Percentiles rank a stretch among this genome's conserved stretches.
These are phyloP conservation scores for Agrotis clavis DNA, from an alignment of 2,888 invertebrate species.

Conservation along the genomic window DNA sequence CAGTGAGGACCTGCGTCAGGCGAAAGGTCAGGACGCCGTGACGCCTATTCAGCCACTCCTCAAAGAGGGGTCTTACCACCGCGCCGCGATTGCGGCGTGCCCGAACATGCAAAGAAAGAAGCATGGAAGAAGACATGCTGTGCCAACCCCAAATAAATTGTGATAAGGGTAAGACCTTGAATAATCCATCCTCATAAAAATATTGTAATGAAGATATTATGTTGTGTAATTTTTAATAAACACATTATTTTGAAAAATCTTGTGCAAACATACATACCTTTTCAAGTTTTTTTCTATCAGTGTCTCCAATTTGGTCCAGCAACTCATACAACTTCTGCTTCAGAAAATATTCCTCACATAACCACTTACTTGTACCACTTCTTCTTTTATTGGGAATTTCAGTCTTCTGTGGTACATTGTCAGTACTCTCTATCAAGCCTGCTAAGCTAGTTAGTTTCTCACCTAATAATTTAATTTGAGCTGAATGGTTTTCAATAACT, in stretches of 20 bases:
- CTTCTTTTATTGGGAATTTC: constrained; percentile 67
- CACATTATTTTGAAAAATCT: neutral
- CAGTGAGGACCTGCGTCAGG: no score
- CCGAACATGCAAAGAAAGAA: no score
- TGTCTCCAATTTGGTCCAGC: constrained; percentile 84
- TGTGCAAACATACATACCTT: constrained; percentile 72
- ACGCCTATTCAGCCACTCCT: no score
- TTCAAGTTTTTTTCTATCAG: constrained; percentile 79
- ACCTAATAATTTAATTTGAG: constrained; percentile 81
- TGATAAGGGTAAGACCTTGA: no score
- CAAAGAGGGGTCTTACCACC: no score
- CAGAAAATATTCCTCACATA: constrained; percentile 87
- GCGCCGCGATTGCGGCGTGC: no score
- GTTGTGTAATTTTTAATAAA: no score
- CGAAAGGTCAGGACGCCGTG: no score
- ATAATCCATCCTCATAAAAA: neutral
- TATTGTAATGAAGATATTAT: neutral
- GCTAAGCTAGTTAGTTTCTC: constrained; percentile 80
- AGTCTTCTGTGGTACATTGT: constrained; percentile 64
- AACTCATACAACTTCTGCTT: constrained; percentile 82
- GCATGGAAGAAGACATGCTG: no score
- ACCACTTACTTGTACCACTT: constrained; percentile 80
- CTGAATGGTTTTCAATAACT: constrained; percentile 75
- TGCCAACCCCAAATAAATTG: no score
- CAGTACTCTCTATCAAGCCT: constrained; percentile 75